Evolutionary conservation across 2,113 vertebrate species (phyloP).

Genomic region (Cephalophus harveyi): DNA sequence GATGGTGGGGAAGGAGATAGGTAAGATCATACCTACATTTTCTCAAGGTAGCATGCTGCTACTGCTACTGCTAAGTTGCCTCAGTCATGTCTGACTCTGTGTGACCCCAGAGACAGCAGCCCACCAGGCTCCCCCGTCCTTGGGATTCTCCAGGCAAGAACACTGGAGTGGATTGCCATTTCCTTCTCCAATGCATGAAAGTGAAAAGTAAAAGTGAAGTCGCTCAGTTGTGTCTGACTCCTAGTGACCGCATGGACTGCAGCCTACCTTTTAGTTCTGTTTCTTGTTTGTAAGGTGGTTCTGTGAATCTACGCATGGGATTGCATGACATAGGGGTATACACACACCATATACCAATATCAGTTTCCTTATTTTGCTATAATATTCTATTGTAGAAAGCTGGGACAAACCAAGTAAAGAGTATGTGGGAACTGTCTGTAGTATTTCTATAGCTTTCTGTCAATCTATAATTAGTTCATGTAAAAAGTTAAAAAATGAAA

Average conservation of each 20-base stretch:
- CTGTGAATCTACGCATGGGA: not conserved
- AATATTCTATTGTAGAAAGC: not conserved
- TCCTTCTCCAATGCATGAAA: no score
- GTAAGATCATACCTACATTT: not conserved
- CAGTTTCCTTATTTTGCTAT: not conserved
- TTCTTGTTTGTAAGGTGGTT: not conserved
- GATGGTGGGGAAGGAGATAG: not conserved
- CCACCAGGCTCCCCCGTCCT: no score
- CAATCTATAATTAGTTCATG: not conserved
- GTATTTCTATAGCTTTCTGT: not conserved
- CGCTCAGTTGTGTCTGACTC: accelerated
- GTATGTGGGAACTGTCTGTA: not conserved
- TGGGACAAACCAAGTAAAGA: not conserved
- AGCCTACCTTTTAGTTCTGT: not conserved
- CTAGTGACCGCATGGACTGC: no score
- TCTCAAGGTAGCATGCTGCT: not conserved
- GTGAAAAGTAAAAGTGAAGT: no score
- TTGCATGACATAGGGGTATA: not conserved
- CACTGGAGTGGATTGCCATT: no score
- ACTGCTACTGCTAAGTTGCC: no score
- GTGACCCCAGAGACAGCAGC: no score
- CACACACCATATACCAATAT: not conserved
- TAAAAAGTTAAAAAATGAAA: not conserved
- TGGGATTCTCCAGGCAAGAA: no score
- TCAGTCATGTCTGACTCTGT: no score